Base-by-base conservation (phyloP, 2,113 vertebrate genomes). In the Plectropomus leopardus region DNA sequence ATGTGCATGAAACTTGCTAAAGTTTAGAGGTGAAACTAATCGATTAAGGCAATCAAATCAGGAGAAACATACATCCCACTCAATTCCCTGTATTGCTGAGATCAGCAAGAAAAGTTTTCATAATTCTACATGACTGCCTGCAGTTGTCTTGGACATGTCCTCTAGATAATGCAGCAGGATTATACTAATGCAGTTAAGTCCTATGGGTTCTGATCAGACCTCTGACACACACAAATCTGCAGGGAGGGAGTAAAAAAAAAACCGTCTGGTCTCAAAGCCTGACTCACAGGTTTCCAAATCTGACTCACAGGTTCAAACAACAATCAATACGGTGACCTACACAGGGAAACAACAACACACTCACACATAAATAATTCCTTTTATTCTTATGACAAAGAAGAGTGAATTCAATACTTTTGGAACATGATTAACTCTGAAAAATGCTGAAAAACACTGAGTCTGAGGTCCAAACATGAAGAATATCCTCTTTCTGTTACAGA, bases 41-140 rank as follows among this genome's bases (percentile, higher is more conserved):
- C 53, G 34, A 89, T 88, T 71, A 61, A 51, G 24, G 61, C 55
- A 80, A 85, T 86, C 63, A 81, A 88, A 89, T 87, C 83, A 77
- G 51, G 21, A 44, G 59, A 51, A 60, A 74, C 28, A 78, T 53
- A 44, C 78, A 79, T 50, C 76, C 81, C 50, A 78, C 80, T 78
- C 40, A 36, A 72, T 63, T 78, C 64, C 40, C 55, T 54, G 59
- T 78, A 76, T 59, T 80, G 85, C 78, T 87, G 81, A 86, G 69
- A 60, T 23, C 26, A 26, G 61, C 72, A 69, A 47, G 66, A 82
- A 75, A 42, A 77, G n/a, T 72, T 11, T 80, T 88, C 67, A 87
- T 90, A 82, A 84, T 86, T 80, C 59, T 54, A 76, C 42, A 30
- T 34, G 30, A 66, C 45, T 61, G 76, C 82, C 68, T 80, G 61